Base-by-base conservation (phyloP, 2,888 invertebrate genomes). In the Mythimna vitellina region DNA sequence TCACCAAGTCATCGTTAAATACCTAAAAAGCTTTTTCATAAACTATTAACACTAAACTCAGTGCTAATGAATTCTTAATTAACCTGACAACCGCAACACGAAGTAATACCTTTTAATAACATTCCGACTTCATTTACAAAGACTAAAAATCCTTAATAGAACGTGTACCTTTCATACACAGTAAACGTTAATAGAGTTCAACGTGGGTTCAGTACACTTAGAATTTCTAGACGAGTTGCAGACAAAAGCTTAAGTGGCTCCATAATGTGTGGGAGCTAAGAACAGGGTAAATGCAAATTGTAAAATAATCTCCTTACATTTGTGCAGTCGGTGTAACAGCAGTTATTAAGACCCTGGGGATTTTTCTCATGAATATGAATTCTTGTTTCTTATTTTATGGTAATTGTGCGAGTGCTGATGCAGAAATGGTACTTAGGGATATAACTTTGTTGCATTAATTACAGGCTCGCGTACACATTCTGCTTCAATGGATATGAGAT, bases 271-370 rank as follows among this genome's bases (percentile, higher is more conserved):
- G 57, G 66, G 61, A 69, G 53, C 61, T 42, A 66, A 76, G 76
- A 80, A 70, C 70, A 42, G 56, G 61, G 62, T 80, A 62, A 58
- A 80, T 80, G 77, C 53, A 80, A 80, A 82, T 71, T 62, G 63
- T 70, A 60, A 72, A 69, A 70, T 70, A 73, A 82, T 76, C 73
- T 73, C 49, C 71, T 68, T 70, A 74, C 51, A 62, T 73, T 57
- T 67, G 56, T 51, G 53, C 46, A 63, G 53, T 65, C 53, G 12
- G 42, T 75, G 35, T 82, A 65, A 72, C 54, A 53, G 20, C 17
- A 32, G 38, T 70, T 73, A 74, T 71, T 56, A 60, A 29, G 58
- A 29, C 46, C 35, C 49, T 17, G 7, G 38, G 65, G 61, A 76
- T 72, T 75, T 78, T 69, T 65, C 56, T 29, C 17, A 49, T 64